Evolutionary conservation across 2,113 vertebrate species (phyloP).

Genomic region (Otolemur garnettii): DNA sequence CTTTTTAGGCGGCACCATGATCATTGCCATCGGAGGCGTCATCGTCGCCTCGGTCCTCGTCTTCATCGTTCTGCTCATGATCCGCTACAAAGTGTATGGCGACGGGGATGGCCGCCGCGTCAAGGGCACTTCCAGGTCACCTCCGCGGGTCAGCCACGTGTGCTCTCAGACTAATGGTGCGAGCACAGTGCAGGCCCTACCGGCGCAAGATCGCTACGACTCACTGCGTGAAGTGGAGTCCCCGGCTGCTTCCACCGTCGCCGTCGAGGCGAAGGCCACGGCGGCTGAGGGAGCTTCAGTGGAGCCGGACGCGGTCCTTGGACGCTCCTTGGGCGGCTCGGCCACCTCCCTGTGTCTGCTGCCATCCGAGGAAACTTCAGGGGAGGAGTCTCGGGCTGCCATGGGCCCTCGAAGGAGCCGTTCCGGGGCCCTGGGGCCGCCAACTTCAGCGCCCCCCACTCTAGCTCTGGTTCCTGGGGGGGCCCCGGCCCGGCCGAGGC

Average conservation of each 20-base stretch:
- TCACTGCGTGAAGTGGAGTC: conserved; percentile 73
- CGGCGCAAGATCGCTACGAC: conserved; percentile 86
- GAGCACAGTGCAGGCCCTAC: conserved; percentile 79
- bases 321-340: conserved; percentile 87
- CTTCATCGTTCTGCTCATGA: conserved; percentile 98
- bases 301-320: conserved; percentile 84
- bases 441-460: conserved; percentile 60
- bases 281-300: conserved; percentile 86
- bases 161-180: conserved; percentile 94
- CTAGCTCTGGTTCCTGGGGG: conserved; percentile 76
- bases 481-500: conserved; percentile 87
- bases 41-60: conserved; percentile 97
- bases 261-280: conserved; percentile 90
- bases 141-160: conserved; percentile 87
- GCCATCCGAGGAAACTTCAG: conserved; percentile 89
- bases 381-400: conserved; percentile 73
- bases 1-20: conserved; percentile 97
- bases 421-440: conserved; percentile 75
- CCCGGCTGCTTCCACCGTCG: conserved; percentile 81
- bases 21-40: conserved; percentile 97
- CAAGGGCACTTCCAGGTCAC: conserved; percentile 85
- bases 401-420: conserved; percentile 77
- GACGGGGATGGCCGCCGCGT: conserved; percentile 85
- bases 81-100: conserved; percentile 95
- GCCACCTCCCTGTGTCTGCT: conserved; percentile 94